Evolutionary conservation across 2,888 invertebrate species (phyloP).

Genomic region (Acanthosepion esculentum): DNA sequence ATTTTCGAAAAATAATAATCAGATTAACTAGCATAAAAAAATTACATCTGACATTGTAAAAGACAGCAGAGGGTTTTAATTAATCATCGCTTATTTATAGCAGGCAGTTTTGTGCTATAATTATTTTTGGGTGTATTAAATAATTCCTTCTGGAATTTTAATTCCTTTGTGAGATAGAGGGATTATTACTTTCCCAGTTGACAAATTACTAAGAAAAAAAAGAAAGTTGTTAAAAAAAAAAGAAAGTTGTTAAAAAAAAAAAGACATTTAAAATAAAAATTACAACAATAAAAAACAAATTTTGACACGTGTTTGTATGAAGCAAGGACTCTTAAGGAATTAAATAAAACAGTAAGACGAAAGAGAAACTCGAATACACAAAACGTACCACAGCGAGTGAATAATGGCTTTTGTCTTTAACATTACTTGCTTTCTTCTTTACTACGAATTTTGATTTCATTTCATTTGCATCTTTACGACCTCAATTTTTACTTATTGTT

Average conservation of each 20-base stretch:
- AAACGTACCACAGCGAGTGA: not conserved
- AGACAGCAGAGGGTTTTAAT: not conserved
- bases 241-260: no score
- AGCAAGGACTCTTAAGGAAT: not conserved
- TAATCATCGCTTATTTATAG: not conserved
- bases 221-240: no score
- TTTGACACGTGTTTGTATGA: not conserved
- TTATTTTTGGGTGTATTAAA: conserved; percentile 33
- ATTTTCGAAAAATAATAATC: no score
- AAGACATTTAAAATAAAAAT: not conserved
- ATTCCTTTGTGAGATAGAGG: no score
- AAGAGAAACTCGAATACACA: not conserved
- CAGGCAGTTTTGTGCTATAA: not conserved
- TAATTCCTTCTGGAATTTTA: not conserved
- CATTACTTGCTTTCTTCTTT: not conserved
- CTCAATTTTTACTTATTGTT: no score
- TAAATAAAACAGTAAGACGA: not conserved
- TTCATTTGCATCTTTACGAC: not conserved
- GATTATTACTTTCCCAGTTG: conserved; percentile 11
- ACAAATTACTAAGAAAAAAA: not conserved
- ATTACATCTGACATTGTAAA: not conserved
- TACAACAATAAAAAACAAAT: not conserved
- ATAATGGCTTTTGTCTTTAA: not conserved
- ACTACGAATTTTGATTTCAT: not conserved
- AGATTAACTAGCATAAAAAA: no score